A percentile compares a stretch with the other conserved stretches of the same genome.
Evolutionary conservation across 2,888 invertebrate genomes (phyloP).

Genomic region (Siphonodentalium dalli): DNA sequence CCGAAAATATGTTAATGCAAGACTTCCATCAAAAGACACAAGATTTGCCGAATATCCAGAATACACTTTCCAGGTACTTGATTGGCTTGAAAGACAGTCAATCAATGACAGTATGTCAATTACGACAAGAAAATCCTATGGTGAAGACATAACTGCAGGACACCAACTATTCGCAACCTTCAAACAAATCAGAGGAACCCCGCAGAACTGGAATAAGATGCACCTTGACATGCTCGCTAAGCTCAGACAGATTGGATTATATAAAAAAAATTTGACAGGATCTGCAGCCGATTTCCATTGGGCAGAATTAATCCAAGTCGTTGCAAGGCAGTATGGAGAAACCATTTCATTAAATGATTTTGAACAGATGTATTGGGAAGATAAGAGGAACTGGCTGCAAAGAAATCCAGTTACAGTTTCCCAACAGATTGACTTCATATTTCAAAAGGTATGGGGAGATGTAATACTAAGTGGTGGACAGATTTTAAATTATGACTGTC

Average conservation of each 20-base stretch:
- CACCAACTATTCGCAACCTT: slow-evolving; percentile 1
- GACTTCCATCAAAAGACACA: slow-evolving; percentile 5
- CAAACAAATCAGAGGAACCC: slow-evolving; percentile 8
- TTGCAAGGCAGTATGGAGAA: background rate
- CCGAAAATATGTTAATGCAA: slow-evolving; percentile 6
- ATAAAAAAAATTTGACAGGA: background rate
- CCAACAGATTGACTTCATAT: slow-evolving; percentile 29
- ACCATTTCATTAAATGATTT: background rate
- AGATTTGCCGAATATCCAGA: slow-evolving; percentile 13
- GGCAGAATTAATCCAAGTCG: background rate
- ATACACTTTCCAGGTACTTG: slow-evolving; percentile 13
- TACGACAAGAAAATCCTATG: slow-evolving; percentile 2
- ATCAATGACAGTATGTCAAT: background rate
- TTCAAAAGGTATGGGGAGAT: slow-evolving; percentile 22
- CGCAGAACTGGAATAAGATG: slow-evolving; percentile 7
- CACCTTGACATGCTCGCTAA: slow-evolving; percentile 5
- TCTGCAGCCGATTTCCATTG: slow-evolving; percentile 1
- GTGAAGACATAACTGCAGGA: slow-evolving; percentile 1
- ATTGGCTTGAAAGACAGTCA: background rate
- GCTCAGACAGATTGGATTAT: slow-evolving; percentile 1
- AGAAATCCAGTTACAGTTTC: slow-evolving; percentile 29
- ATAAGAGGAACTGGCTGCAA: slow-evolving; percentile 19
- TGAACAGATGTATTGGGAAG: background rate
- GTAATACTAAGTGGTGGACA: slow-evolving; percentile 26
- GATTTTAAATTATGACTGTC: slow-evolving; percentile 23